A percentile compares a stretch with the other conserved stretches of the same genome.
Conservation (phyloP, 2,888 invertebrate species). For the Thymelicus sylvestris region DNA sequence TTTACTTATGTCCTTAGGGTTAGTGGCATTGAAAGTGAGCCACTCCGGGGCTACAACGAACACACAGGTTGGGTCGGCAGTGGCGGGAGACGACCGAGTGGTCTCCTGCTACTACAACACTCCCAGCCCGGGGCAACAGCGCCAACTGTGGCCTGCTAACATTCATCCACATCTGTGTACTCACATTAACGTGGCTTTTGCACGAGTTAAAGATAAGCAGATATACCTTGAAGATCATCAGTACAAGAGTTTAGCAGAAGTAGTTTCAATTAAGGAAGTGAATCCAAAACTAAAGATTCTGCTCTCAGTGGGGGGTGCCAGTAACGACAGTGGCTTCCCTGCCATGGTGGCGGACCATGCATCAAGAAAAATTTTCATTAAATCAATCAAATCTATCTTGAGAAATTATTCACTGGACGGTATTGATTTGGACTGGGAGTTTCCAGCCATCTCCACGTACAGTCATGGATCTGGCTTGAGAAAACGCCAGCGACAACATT, state of each 20-base stretch:
- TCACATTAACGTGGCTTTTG: conserved; percentile 92
- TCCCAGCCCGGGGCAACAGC: conserved; percentile 59
- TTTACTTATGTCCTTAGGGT: neutral
- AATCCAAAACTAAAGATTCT: conserved; percentile 90
- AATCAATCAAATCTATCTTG: conserved; percentile 81
- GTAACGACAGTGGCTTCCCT: conserved; percentile 86
- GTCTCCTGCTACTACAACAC: conserved; percentile 89
- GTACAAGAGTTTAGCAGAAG: conserved; percentile 61
- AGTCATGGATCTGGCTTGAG: conserved; percentile 36
- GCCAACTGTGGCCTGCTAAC: conserved; percentile 78
- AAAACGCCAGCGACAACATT: conserved; percentile 87
- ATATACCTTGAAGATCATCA: conserved; percentile 81
- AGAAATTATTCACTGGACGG: conserved; percentile 86
- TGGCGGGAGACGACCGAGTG: conserved; percentile 47
- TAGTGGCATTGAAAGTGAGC: neutral
- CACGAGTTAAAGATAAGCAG: conserved; percentile 85
- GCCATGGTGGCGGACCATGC: conserved; percentile 89
- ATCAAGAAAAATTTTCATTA: conserved; percentile 87
- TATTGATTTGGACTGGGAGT: conserved; percentile 94
- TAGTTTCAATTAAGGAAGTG: conserved; percentile 81
- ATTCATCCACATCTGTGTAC: conserved; percentile 91
- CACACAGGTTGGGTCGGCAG: too few species aligned
- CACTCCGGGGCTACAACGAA: neutral
- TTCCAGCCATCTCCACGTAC: conserved; percentile 88
- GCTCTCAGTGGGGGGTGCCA: conserved; percentile 89